Evolutionary conservation across 1,140 invertebrate genomes (phyloP).

Genomic region (Pseudobourletiella spinata): DNA sequence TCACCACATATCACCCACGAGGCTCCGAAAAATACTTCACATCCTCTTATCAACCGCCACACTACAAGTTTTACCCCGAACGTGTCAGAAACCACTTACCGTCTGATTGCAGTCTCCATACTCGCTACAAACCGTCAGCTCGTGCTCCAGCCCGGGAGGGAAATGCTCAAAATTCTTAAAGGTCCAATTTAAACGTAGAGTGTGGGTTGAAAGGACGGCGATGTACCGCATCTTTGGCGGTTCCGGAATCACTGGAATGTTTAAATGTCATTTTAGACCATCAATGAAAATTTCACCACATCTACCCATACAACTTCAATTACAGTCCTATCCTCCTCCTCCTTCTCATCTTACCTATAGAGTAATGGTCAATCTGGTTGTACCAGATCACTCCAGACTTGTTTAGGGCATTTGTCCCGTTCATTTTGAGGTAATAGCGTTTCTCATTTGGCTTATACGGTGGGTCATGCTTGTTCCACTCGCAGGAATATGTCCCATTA

Average conservation of each 20-base stretch:
- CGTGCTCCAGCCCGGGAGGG: slow-evolving; percentile 24
- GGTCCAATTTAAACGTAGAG: slow-evolving; percentile 21
- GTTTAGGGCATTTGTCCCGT: slow-evolving; percentile 23
- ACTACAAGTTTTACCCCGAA: no score
- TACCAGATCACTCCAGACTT: slow-evolving; percentile 21
- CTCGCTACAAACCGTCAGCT: slow-evolving; percentile 19
- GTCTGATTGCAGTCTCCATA: no score
- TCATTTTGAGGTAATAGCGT: slow-evolving; percentile 9
- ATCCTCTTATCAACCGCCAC: no score
- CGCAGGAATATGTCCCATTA: slow-evolving; percentile 19
- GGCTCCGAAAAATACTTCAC: no score
- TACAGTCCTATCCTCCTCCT: not conserved
- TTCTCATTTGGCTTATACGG: slow-evolving; percentile 19
- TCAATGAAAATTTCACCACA: not conserved
- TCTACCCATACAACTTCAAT: not conserved
- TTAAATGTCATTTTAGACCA: not conserved
- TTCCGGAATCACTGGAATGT: slow-evolving; percentile 22
- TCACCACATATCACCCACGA: no score
- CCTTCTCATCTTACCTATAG: slow-evolving; percentile 16
- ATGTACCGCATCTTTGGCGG: not conserved
- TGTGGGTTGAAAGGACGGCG: slow-evolving; percentile 7
- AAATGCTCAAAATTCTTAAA: slow-evolving; percentile 27
- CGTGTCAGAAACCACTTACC: no score
- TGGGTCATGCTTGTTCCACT: slow-evolving; percentile 27
- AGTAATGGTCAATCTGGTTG: slow-evolving; percentile 21